These are phyloP conservation scores for Halesus radiatus DNA, from an alignment of 1,140 invertebrate genomes.

Conservation along the genomic window DNA sequence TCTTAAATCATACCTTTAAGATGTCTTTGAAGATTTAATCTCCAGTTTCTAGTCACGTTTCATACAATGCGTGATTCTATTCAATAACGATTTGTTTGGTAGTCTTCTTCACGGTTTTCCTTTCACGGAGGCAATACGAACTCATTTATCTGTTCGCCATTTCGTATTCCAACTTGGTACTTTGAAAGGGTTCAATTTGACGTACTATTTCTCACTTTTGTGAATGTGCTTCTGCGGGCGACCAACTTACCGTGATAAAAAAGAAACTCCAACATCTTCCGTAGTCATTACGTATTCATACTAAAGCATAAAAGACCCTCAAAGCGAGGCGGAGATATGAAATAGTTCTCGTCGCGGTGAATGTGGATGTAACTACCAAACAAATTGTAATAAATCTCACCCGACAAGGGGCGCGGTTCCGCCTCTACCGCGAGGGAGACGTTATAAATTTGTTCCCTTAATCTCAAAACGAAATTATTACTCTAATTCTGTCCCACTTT, in stretches of 20 bases:
- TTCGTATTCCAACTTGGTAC: too few species aligned
- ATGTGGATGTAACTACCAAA: slow-evolving; percentile 13
- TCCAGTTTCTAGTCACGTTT: too few species aligned
- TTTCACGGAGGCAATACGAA: too few species aligned
- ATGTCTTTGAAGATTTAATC: too few species aligned
- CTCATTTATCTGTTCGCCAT: too few species aligned
- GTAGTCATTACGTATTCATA: slow-evolving; percentile 24
- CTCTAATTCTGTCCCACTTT: slow-evolving; percentile 4
- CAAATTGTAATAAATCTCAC: slow-evolving; percentile 49
- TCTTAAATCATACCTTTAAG: too few species aligned
- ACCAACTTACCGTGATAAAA: slow-evolving; percentile 16
- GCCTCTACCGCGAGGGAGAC: neutral
- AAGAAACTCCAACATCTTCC: slow-evolving; percentile 23
- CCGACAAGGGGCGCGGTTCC: slow-evolving; percentile 30
- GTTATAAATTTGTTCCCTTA: neutral
- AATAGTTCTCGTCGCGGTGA: slow-evolving; percentile 14
- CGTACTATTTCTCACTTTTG: neutral
- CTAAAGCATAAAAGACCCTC: slow-evolving; percentile 18
- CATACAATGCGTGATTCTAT: too few species aligned
- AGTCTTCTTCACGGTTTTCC: too few species aligned
- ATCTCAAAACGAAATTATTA: neutral
- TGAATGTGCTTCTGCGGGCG: neutral
- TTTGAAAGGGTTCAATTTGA: neutral
- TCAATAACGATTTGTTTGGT: too few species aligned
- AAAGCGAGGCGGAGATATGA: slow-evolving; percentile 22